Base-by-base conservation (phyloP, 1,140 invertebrate species). In the Drosophila oshimai region DNA sequence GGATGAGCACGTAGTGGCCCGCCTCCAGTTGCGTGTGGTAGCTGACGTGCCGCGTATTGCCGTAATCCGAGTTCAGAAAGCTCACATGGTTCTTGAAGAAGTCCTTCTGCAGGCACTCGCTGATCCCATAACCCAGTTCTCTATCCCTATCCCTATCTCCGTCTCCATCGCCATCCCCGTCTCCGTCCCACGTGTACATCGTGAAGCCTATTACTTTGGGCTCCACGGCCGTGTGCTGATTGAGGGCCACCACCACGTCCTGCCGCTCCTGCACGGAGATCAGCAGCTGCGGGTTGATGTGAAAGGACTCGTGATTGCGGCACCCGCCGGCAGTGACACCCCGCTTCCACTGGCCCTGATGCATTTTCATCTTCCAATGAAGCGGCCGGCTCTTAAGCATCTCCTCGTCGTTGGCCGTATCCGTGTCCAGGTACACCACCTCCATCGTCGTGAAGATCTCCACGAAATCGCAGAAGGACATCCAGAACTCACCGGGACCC, bases 201-300 rank as follows among this genome's bases (percentile, higher is more conserved):
- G 96, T 97, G 89, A 98, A 98, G n/a, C 97, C 97, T 71, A 98
- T 97, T 0, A 98, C 96, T 92, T 98, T 97, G 4, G 97, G 96
- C 89, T 98, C 97, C 92, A 97, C 95, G 37, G 97, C 96, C 24
- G 95, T 96, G 89, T 98, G 97, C 81, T 98, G 97, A 91, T 97
- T 96, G 5, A 98, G 91, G 0, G 96, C 97, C 26, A 98, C 95
- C 7, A 98, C 94, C 1, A 97, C 94, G 80, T 97, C 96, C 89
- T 97, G 96, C 92, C 94, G 94, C 89, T 97, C 96, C 64, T 94
- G 95, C 2, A 98, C 90, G 22, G 95, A 94, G 6, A 98, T 87
- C 83, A 97, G 95, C 18, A 98, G 92, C 92, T 98, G 97, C 3
- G 97, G 97, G 91, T 98, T 98, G 76, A 98, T 97, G 89, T 98